Evolutionary conservation across 1,140 invertebrate species (phyloP), one percentile per base, ranked within the genome.

Genomic region (Nilaparvata lugens): DNA sequence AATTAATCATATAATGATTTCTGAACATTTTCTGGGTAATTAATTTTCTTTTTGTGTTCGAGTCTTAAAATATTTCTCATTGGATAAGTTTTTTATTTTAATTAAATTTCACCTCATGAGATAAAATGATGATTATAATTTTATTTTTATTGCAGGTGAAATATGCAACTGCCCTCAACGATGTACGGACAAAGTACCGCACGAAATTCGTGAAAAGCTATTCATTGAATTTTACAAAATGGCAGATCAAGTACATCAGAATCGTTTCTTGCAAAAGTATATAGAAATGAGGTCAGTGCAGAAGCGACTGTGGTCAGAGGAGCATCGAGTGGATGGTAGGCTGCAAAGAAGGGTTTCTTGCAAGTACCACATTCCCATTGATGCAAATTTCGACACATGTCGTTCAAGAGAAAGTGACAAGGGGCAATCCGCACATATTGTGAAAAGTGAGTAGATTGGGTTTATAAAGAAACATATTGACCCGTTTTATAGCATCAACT

Each of bases 121-220:
- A 18, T 16, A 24, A 14, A 4, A 52, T 5, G 14, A 52, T 14
- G 35, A 38, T 31, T 48, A 58, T 35, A n/a, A 57, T 51, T 58
- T 38, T 52, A 18, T 42, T 14, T 9, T 16, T 43, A 61, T 62
- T 48, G n/a, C 45, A 28, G 60, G 62, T 21, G 25, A 60, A 31
- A 64, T 80, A 21, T 80, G 78, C 66, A 72, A 75, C 48, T 80
- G 78, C 62, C 77, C 76, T 6, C 78, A 79, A 70, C 77, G 75
- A 71, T 80, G 78, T 67, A 74, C 74, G 51, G 72, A 75, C 52
- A 70, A 74, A 59, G 73, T 80, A 23, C 73, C 77, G 11, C 61
- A 67, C 43, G 72, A 74, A 51, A 69, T 72, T 6, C 67, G 75
- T 45, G 69, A 73, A 31, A 65, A 67, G 9, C 70, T 80, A 3